These are phyloP conservation scores for Drosophila orena DNA, from an alignment of 1,140 invertebrate species.

Conservation along the genomic window DNA sequence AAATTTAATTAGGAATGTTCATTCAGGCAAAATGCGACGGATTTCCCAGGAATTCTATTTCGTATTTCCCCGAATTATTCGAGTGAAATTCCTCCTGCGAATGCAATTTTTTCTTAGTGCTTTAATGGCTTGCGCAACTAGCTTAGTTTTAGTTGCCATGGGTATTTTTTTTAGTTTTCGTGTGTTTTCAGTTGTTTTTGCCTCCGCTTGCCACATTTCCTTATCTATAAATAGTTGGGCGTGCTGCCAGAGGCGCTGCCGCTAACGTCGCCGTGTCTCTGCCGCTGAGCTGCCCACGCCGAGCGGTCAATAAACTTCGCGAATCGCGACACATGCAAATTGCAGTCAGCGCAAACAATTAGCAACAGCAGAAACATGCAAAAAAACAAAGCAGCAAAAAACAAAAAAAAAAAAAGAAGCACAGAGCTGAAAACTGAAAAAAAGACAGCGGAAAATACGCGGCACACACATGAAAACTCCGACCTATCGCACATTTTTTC, in stretches of 20 bases:
- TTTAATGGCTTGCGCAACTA: slow-evolving; percentile 39
- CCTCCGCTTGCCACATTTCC: slow-evolving; percentile 75
- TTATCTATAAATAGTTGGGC: slow-evolving; percentile 81
- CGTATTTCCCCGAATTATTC: slow-evolving; percentile 14
- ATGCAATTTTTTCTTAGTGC: slow-evolving; percentile 33
- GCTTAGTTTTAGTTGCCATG: slow-evolving; percentile 15
- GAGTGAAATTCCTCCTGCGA: not conserved
- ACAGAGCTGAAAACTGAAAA: slow-evolving; percentile 26
- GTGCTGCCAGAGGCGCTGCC: slow-evolving; percentile 39
- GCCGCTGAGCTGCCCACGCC: slow-evolving; percentile 62
- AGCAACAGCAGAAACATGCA: slow-evolving; percentile 52
- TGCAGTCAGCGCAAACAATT: slow-evolving; percentile 61
- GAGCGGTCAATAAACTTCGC: slow-evolving; percentile 76
- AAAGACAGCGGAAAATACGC: slow-evolving; percentile 26
- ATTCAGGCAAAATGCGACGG: not conserved
- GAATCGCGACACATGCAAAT: slow-evolving; percentile 79
- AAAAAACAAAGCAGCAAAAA: slow-evolving; percentile 63
- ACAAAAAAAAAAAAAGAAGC: slow-evolving; percentile 39
- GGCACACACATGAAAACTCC: slow-evolving; percentile 48
- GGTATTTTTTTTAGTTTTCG: not conserved
- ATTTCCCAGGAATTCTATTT: slow-evolving; percentile 2
- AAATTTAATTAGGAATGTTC: not conserved
- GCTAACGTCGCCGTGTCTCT: slow-evolving; percentile 3
- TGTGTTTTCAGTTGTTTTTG: slow-evolving; percentile 37
- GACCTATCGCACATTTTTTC: slow-evolving; percentile 81